Conservation (phyloP, 2,113 vertebrate genomes). For the Bos indicus region DNA sequence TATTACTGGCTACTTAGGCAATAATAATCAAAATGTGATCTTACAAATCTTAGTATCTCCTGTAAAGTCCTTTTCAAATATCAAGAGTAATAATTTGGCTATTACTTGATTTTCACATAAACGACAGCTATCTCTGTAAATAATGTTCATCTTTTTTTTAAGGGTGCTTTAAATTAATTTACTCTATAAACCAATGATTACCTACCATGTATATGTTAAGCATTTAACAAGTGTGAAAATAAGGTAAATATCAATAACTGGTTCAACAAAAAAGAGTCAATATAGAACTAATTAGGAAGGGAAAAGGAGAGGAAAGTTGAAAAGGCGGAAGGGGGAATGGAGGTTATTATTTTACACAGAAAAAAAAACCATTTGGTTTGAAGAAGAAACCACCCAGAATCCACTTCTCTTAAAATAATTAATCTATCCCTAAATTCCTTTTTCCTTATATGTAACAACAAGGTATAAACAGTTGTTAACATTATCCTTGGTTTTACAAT, state of each 20-base stretch:
- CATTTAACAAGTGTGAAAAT: neutral
- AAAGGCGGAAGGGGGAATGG: neutral
- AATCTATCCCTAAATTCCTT: neutral
- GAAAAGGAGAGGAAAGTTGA: neutral
- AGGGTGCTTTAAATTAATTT: neutral
- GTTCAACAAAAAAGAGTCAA: neutral
- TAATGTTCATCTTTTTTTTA: neutral
- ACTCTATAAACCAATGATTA: neutral
- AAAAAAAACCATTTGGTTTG: neutral
- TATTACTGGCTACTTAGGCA: neutral
- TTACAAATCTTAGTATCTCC: neutral
- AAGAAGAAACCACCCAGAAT: neutral
- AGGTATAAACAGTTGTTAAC: neutral
- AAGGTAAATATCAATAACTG: neutral
- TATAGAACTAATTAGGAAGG: neutral
- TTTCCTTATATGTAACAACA: neutral
- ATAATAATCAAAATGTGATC: conserved; percentile 25
- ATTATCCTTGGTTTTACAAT: neutral
- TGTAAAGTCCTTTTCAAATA: conserved; percentile 24
- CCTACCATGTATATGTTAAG: neutral
- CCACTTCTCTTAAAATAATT: neutral
- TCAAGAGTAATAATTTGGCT: neutral
- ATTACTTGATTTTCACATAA: neutral
- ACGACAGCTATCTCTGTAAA: neutral
- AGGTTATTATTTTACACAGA: neutral